Evolutionary conservation across 2,113 vertebrate genomes (phyloP), one percentile per base, ranked within the genome.

Genomic region (Melanerpes formicivorus): DNA sequence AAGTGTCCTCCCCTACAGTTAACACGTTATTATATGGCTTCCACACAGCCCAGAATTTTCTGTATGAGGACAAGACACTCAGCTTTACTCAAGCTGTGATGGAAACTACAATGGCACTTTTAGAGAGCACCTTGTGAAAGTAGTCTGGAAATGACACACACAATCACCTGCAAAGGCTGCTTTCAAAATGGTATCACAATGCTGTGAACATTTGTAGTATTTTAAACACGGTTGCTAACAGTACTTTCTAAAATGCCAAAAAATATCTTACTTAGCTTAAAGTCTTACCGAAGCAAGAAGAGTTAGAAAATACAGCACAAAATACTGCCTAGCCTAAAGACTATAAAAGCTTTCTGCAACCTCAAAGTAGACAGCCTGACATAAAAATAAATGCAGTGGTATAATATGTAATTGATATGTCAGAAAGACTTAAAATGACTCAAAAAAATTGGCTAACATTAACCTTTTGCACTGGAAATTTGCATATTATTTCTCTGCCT

Each of bases 31-130:
- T 86, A 87, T 12, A 50, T 81, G 91, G 79, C 74, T 95, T 96
- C 67, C 34, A 95, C 34, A 52, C 84, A 90, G 63, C 88, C 70
- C 56, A 90, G 84, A 73, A 90, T 96, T 96, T 90, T 95, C 93
- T 93, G 19, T 54, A 46, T 64, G 86, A 89, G 94, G 85, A 46
- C 65, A 88, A 48, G 94, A 76, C 15, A 76, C 89, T 75, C 71
- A 94, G 50, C 64, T 93, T 77, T 73, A 76, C 69, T 90, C 32
- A 96, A 93, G 32, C 12, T 32, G 2, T 85, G 88, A 91, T 82
- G 67, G 95, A 95, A 97, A 86, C 34, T 64, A 76, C 83, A 66
- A 44, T 14, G 64, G 56, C 59, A 90, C 59, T 71, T 74, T 93
- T 34, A 90, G 64, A 81, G 46, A 88, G 30, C 50, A 88, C 50